Evolutionary conservation across 2,888 invertebrate species (phyloP).

Genomic region (Hirtodrosophila histrioides): DNA sequence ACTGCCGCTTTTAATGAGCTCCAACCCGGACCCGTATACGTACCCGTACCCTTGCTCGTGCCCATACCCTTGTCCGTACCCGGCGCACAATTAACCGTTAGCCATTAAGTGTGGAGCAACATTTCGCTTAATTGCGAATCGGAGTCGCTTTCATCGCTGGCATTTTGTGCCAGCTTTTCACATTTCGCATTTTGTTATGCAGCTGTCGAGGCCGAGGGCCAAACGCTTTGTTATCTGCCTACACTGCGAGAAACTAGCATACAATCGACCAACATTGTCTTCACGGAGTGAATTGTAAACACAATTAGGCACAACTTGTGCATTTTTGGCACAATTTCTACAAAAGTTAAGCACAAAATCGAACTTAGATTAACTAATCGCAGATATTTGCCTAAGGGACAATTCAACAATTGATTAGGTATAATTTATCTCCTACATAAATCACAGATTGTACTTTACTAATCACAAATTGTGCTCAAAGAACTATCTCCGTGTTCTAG

Average conservation of each 20-base stretch:
- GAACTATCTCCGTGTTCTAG: no score
- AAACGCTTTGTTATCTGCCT: slow-evolving; percentile 33
- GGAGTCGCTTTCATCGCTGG: slow-evolving; percentile 70
- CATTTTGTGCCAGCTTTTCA: slow-evolving; percentile 43
- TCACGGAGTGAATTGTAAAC: no score
- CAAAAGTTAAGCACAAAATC: no score
- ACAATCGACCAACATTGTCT: no score
- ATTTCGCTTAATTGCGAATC: slow-evolving; percentile 54
- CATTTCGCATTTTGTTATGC: slow-evolving; percentile 41
- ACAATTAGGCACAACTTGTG: no score
- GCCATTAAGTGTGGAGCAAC: slow-evolving; percentile 42
- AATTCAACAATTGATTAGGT: no score
- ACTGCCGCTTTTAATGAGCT: slow-evolving; percentile 38
- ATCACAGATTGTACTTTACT: no score
- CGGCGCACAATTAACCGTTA: slow-evolving; percentile 49
- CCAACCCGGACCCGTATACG: background rate
- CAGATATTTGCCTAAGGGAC: no score
- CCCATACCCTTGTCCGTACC: background rate
- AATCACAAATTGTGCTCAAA: no score
- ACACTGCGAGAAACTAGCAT: slow-evolving; percentile 41
- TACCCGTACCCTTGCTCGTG: background rate
- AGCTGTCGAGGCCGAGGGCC: slow-evolving; percentile 48
- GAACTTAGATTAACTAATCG: no score
- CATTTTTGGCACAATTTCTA: no score
- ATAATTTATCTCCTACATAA: no score